Evolutionary conservation across 2,113 vertebrate genomes (phyloP).

Genomic region (Calidris pugnax): DNA sequence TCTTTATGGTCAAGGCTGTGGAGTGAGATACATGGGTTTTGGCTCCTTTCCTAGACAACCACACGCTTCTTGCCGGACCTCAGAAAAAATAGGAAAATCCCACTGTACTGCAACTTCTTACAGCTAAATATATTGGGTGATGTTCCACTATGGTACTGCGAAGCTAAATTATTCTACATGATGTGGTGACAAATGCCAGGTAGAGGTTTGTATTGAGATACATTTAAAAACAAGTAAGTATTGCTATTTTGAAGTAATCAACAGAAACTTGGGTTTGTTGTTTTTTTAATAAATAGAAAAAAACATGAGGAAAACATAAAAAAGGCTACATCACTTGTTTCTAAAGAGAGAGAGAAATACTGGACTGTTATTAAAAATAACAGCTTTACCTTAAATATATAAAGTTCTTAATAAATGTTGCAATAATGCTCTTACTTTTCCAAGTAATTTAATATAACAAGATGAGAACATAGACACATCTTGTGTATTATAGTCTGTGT

Average conservation of each 20-base stretch:
- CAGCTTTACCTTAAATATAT: not conserved
- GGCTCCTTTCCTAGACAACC: not conserved
- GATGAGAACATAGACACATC: not conserved
- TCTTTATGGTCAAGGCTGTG: not conserved
- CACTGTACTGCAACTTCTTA: not conserved
- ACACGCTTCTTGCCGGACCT: accelerated
- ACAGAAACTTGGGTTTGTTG: not conserved
- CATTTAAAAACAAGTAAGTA: not conserved
- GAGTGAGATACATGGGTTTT: not conserved
- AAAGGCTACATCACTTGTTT: not conserved
- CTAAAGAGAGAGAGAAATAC: not conserved
- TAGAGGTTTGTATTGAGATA: not conserved
- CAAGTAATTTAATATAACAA: not conserved
- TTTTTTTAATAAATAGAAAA: not conserved
- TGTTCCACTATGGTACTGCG: not conserved
- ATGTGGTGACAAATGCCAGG: not conserved
- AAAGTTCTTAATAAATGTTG: not conserved
- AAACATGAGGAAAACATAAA: not conserved
- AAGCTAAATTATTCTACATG: not conserved
- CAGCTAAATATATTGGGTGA: not conserved
- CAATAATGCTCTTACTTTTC: not conserved
- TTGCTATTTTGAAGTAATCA: not conserved
- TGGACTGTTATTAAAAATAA: not conserved
- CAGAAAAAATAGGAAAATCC: not conserved
- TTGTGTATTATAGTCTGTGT: not conserved